Evolutionary conservation across 2,113 vertebrate species (phyloP).

Genomic region (Casuarius casuarius): DNA sequence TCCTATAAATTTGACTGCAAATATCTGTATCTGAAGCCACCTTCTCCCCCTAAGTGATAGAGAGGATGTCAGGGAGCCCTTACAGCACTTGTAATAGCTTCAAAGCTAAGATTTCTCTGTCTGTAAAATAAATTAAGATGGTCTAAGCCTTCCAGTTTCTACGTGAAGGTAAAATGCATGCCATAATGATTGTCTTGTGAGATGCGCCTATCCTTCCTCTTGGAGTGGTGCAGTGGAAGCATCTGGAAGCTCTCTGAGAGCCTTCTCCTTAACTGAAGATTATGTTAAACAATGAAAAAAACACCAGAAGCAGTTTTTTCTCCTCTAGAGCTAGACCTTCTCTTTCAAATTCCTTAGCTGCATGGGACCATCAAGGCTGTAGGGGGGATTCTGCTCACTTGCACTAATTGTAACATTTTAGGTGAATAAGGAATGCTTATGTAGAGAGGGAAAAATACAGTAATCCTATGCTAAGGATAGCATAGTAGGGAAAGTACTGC

Average conservation of each 20-base stretch:
- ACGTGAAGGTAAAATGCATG: neutral
- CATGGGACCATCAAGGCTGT: neutral
- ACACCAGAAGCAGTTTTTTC: neutral
- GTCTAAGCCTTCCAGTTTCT: neutral
- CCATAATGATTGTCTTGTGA: neutral
- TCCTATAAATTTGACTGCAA: neutral
- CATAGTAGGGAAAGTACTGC: neutral
- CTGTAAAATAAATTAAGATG: neutral
- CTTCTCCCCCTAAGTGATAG: neutral
- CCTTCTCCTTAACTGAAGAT: neutral
- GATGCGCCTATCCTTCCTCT: neutral
- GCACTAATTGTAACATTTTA: neutral
- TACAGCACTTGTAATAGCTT: neutral
- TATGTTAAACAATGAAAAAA: neutral
- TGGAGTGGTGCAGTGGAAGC: neutral
- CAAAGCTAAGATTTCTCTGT: neutral
- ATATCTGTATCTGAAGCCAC: neutral
- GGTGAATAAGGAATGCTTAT: neutral
- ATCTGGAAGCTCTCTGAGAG: neutral
- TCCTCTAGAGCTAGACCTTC: neutral
- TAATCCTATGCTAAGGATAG: neutral
- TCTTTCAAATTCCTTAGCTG: neutral
- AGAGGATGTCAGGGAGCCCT: neutral
- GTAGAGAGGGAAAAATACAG: neutral
- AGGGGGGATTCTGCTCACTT: neutral